Base-by-base conservation (phyloP, 1,140 invertebrate species). In the Aphelinus atriplicis region DNA sequence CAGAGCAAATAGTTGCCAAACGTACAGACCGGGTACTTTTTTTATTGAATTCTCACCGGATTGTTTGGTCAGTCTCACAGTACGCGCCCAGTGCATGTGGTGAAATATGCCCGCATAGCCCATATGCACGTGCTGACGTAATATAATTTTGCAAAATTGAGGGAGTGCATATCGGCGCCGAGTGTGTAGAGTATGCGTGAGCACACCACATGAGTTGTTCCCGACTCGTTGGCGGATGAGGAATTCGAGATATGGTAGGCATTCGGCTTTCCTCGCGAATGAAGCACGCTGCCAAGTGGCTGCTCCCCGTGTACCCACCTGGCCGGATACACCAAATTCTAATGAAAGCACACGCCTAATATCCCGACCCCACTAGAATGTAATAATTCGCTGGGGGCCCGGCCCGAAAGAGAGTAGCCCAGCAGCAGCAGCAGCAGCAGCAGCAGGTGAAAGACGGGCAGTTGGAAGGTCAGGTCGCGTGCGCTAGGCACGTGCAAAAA, bases 271-370 rank as follows among this genome's bases (percentile, higher is more conserved):
- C 42, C 62, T 65, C 71, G 51, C 77, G 79, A 80, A 80, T 81
- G 77, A 81, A 80, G 78, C 74, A 74, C 67, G 55, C 69, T 73
- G 45, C 26, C 51, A 58, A 70, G 73, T 74, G 66, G 62, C 55
- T 53, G 9, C 9, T 3, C 56, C n/a, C 56, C 56, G 46, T n/a
- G n/a, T 5, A n/a, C 3, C 46, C 53, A 5, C 55, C 5, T 7
- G 50, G 26, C 26, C 26, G 26, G 26, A 53, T 53, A 53, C 51
- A 53, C 51, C 51, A 0, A 53, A 4, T 26, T 81, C 77, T 80
- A 81, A 80, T 80, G 80, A 81, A 81, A 80, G 76, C 74, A 66
- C 78, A 77, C 77, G 73, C 73, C 47, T 71, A 75, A 47, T 47
- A 51, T 70, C 9, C n/a, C 58, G 53, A 51, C 58, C 48, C 43